Percentiles rank a stretch among this genome's conserved stretches.
phyloP scores from a whole-genome alignment of 2,113 vertebrate genomes.

The Osmerus mordax region DNA sequence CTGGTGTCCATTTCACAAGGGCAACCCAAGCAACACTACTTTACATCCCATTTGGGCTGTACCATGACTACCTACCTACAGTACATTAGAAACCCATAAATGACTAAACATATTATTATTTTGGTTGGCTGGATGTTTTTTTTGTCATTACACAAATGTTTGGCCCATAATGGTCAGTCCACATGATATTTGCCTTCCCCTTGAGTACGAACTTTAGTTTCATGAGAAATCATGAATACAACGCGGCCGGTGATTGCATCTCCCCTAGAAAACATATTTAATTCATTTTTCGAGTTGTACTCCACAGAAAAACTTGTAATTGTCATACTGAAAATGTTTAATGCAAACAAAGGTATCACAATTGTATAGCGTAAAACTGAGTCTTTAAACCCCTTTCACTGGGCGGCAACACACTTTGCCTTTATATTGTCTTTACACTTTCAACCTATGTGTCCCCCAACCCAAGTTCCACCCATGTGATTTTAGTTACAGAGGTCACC shows the following conservation, averaged over 20 bases:
- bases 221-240: conserved; percentile 3
- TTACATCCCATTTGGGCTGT: background rate
- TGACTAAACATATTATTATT: background rate
- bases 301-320: background rate
- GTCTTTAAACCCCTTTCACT: too few species aligned
- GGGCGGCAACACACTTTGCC: too few species aligned
- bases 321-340: background rate
- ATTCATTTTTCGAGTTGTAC: background rate
- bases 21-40: conserved; percentile 47
- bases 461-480: too few species aligned
- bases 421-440: too few species aligned
- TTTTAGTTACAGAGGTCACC: too few species aligned
- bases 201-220: conserved; percentile 18
- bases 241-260: conserved; percentile 18
- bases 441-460: too few species aligned
- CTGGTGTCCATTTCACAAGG: conserved; percentile 58
- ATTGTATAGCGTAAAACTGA: too few species aligned
- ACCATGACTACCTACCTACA: background rate
- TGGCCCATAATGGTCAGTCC: conserved; percentile 17
- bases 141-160: too few species aligned
- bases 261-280: conserved; percentile 19
- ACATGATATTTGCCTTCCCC: conserved; percentile 17
- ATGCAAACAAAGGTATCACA: too few species aligned
- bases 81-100: background rate
- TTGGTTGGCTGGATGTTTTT: conserved; percentile 42